Evolutionary conservation across 1,140 invertebrate species (phyloP).

Genomic region (Achroia grisella): DNA sequence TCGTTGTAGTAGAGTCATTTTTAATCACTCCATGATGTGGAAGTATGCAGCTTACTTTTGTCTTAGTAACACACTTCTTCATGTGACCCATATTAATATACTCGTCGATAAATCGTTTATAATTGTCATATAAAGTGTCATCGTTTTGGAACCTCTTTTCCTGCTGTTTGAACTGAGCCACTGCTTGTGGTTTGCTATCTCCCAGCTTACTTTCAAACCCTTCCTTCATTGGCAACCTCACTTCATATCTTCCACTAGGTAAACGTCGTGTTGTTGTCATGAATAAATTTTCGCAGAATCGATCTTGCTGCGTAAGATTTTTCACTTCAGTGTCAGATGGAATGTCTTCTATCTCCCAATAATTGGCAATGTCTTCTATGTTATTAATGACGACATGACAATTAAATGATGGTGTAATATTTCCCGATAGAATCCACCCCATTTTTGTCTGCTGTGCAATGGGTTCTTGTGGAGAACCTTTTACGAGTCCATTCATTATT

Average conservation of each 20-base stretch:
- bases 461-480: constrained; percentile 2
- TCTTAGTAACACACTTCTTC: too few relatives aligned
- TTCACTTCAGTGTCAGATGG: background rate
- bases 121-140: constrained; percentile 1
- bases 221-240: constrained; percentile 16
- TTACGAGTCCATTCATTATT: constrained; percentile 8
- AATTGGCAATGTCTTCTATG: constrained; percentile 13
- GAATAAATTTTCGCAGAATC: constrained; percentile 22
- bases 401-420: constrained; percentile 3
- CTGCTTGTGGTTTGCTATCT: constrained; percentile 11
- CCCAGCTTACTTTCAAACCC: constrained; percentile 12
- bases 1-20: constrained; percentile 1
- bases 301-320: background rate
- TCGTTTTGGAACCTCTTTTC: constrained; percentile 9
- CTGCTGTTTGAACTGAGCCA: constrained; percentile 15
- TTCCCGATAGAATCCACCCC: constrained; percentile 7
- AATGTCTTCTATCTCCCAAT: constrained; percentile 39
- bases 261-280: constrained; percentile 7
- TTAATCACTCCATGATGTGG: constrained; percentile 7
- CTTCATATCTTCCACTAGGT: constrained; percentile 16
- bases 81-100: constrained; percentile 6
- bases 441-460: constrained; percentile 25
- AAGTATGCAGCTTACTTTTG: constrained; percentile 3
- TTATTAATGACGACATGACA: constrained; percentile 14
- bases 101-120: constrained; percentile 5